Conservation (phyloP, 2,888 invertebrate genomes). For the Gastrophysa polygoni region DNA sequence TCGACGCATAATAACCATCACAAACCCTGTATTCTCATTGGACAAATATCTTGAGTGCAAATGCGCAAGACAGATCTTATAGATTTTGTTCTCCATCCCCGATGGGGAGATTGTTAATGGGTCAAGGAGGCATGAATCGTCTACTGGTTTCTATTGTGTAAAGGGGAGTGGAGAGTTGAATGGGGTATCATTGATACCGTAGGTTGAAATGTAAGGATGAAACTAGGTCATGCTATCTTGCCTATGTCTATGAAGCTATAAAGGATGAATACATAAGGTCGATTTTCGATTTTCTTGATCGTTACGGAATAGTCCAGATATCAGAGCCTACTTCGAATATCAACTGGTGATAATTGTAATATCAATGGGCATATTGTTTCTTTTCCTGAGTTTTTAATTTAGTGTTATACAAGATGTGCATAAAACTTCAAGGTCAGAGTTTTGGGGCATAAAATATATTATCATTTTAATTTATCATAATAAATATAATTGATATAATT, state of each 20-base stretch:
- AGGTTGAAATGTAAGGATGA: not conserved
- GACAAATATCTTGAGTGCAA: not conserved
- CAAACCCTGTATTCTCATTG: not conserved
- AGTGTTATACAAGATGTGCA: no score
- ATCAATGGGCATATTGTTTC: no score
- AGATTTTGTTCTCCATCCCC: conserved; percentile 7
- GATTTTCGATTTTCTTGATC: not conserved
- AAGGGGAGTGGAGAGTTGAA: not conserved
- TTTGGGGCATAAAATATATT: no score
- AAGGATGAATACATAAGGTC: no score
- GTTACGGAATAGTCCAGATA: no score
- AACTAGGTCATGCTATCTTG: not conserved
- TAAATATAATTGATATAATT: no score
- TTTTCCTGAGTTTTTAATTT: no score
- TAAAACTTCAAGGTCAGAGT: no score
- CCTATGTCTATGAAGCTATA: no score
- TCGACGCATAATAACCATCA: not conserved
- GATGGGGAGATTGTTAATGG: conserved; percentile 22
- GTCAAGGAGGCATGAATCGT: conserved; percentile 23
- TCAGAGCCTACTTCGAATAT: no score
- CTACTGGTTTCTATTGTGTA: conserved; percentile 6
- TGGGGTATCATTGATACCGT: not conserved
- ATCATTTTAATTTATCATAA: no score
- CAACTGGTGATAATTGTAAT: no score
- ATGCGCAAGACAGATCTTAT: not conserved